These are phyloP conservation scores for Helogale parvula DNA, from an alignment of 2,113 vertebrate genomes.

Conservation along the genomic window DNA sequence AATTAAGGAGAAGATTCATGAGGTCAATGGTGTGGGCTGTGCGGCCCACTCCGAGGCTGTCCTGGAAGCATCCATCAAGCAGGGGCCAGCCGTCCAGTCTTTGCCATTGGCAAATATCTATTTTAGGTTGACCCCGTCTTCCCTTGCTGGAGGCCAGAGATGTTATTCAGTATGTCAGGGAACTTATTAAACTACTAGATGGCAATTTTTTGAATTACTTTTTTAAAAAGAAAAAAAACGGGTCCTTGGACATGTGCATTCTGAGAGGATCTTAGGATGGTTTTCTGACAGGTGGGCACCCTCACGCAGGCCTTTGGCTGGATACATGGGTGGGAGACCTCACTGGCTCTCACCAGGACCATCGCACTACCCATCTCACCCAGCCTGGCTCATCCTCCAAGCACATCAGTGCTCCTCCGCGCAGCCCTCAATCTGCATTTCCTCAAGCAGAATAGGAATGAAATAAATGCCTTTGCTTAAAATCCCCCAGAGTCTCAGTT, in stretches of 20 bases:
- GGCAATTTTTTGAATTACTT: slow-evolving; percentile 58
- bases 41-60: background rate
- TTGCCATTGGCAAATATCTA: slow-evolving; percentile 60
- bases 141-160: slow-evolving; percentile 37
- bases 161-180: slow-evolving; percentile 24
- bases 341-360: background rate
- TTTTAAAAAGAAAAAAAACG: background rate
- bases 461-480: background rate
- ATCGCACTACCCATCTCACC: accelerated
- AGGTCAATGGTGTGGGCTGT: slow-evolving; percentile 46
- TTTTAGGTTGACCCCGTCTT: slow-evolving; percentile 55
- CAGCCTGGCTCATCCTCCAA: background rate
- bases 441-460: background rate
- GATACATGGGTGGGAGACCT: background rate
- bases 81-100: background rate
- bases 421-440: background rate
- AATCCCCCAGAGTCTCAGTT: too few relatives aligned
- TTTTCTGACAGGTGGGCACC: background rate
- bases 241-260: background rate
- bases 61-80: slow-evolving; percentile 48
- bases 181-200: slow-evolving; percentile 39
- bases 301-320: background rate
- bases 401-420: accelerated
- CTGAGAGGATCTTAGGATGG: background rate
- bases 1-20: slow-evolving; percentile 61